Evolutionary conservation across 2,888 invertebrate species (phyloP).

Genomic region (Sylvicola fuscatus): DNA sequence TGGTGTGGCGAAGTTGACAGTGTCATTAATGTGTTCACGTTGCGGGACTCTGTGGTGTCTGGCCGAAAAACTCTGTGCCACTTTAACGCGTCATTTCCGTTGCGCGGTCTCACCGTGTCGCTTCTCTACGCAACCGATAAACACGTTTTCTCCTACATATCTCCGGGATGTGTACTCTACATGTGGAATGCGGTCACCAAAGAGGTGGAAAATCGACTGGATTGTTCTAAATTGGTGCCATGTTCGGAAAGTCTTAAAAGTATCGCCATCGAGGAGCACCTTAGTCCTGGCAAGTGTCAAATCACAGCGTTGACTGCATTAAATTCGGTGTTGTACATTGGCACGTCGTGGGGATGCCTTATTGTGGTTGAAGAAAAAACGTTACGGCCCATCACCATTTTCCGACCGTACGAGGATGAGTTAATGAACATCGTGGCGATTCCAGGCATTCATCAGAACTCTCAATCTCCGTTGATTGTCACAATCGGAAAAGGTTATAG

Average conservation of each 20-base stretch:
- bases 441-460: slow-evolving; percentile 20
- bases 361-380: slow-evolving; percentile 68
- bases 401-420: slow-evolving; percentile 74
- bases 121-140: slow-evolving; percentile 42
- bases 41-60: slow-evolving; percentile 48
- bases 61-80: slow-evolving; percentile 50
- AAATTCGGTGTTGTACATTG: slow-evolving; percentile 59
- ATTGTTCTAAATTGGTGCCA: slow-evolving; percentile 80
- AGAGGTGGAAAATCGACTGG: slow-evolving; percentile 53
- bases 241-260: slow-evolving; percentile 83
- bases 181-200: slow-evolving; percentile 60
- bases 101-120: slow-evolving; percentile 43
- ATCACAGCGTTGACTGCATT: slow-evolving; percentile 36
- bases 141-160: slow-evolving; percentile 59
- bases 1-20: slow-evolving; percentile 82
- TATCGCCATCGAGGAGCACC: slow-evolving; percentile 71
- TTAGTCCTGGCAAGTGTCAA: slow-evolving; percentile 56
- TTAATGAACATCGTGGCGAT: slow-evolving; percentile 11
- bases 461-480: slow-evolving; percentile 34
- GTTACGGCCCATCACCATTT: slow-evolving; percentile 75
- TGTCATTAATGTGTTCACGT: slow-evolving; percentile 53
- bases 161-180: slow-evolving; percentile 73
- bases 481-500: slow-evolving; percentile 74
- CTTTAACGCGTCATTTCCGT: slow-evolving; percentile 31
- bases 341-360: slow-evolving; percentile 89